A percentile compares a stretch with the other conserved stretches of the same genome.
These are phyloP conservation scores for Cremastinae sp. DNA, from an alignment of 2,888 invertebrate genomes.

Conservation along the genomic window DNA sequence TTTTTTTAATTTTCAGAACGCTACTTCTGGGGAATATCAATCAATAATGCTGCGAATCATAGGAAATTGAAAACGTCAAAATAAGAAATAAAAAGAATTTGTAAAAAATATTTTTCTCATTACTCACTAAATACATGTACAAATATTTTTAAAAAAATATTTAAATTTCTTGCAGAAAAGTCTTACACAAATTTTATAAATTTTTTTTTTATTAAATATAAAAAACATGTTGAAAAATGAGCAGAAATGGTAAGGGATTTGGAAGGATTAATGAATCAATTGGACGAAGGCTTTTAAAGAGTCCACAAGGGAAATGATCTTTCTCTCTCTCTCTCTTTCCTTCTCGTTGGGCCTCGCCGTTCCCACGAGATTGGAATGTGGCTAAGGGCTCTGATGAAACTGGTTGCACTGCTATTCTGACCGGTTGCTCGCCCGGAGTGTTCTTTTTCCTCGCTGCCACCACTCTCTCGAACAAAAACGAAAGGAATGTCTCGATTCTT, in stretches of 20 bases:
- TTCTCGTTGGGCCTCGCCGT: slow-evolving; percentile 36
- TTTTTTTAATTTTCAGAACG: slow-evolving; percentile 6
- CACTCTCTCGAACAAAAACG: slow-evolving; percentile 58
- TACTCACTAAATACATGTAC: no score
- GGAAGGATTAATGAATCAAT: slow-evolving; percentile 23
- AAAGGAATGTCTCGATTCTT: slow-evolving; percentile 50
- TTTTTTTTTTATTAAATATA: not conserved
- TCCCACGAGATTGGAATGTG: slow-evolving; percentile 73
- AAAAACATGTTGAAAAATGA: not conserved
- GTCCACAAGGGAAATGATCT: slow-evolving; percentile 17
- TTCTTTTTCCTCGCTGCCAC: not conserved
- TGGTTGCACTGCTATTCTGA: slow-evolving; percentile 58
- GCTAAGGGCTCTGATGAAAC: slow-evolving; percentile 69
- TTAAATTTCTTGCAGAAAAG: no score
- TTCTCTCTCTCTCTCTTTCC: slow-evolving; percentile 6
- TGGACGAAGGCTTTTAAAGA: slow-evolving; percentile 1
- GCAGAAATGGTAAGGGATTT: not conserved
- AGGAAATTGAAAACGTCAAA: not conserved
- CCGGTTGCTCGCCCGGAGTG: not conserved
- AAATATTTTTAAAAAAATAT: no score
- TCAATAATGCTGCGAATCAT: slow-evolving; percentile 5
- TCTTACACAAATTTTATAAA: no score
- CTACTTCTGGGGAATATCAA: not conserved
- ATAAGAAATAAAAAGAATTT: not conserved
- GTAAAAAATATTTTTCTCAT: not conserved